phyloP scores from a whole-genome alignment of 2,797 vertebrate species.

The Clarias platycephalus region DNA sequence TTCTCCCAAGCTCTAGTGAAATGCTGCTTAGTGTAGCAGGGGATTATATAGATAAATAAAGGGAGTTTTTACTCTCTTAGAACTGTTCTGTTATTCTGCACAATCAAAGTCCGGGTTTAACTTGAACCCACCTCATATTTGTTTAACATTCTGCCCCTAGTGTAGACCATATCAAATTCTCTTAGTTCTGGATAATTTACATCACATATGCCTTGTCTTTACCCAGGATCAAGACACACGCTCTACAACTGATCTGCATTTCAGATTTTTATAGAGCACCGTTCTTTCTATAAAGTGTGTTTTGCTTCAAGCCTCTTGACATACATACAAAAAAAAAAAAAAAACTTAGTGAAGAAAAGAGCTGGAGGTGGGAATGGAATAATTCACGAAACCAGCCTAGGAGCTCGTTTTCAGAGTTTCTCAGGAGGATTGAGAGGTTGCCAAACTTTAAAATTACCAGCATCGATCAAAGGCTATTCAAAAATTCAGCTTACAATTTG shows the following conservation, averaged over 20 bases:
- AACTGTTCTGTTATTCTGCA: too few species aligned
- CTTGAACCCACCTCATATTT: neutral
- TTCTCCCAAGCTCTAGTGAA: too few species aligned
- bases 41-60: too few species aligned
- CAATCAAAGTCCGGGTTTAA: too few species aligned
- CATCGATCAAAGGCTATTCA: slow-evolving; percentile 72
- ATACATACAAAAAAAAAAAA: slow-evolving; percentile 19
- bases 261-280: slow-evolving; percentile 16
- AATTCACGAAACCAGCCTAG: slow-evolving; percentile 53
- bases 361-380: slow-evolving; percentile 28
- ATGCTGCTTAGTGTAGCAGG: too few species aligned
- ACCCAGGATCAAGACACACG: neutral
- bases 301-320: slow-evolving; percentile 27
- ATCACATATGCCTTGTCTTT: neutral
- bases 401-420: slow-evolving; percentile 62
- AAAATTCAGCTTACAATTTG: slow-evolving; percentile 70
- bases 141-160: neutral
- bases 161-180: neutral
- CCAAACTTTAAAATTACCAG: slow-evolving; percentile 73
- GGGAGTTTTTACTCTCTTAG: too few species aligned
- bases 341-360: slow-evolving; percentile 22
- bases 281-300: slow-evolving; percentile 17
- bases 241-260: slow-evolving; percentile 35
- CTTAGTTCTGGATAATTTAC: neutral
- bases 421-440: slow-evolving; percentile 62